Base-by-base conservation (phyloP, 2,888 invertebrate genomes). In the Ectemnius continuus region DNA sequence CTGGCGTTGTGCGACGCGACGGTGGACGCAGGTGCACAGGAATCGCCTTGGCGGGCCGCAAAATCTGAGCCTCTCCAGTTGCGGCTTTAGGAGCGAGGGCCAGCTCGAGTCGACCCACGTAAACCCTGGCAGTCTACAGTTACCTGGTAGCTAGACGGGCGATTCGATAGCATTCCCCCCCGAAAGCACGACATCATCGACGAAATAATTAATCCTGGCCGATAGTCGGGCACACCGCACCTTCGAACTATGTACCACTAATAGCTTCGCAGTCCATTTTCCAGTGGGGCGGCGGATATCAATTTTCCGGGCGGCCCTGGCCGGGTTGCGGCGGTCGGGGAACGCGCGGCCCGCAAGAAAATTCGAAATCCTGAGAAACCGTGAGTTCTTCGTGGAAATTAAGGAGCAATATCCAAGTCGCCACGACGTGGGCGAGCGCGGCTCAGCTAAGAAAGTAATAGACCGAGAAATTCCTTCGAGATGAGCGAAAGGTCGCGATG, bases 11-110 rank as follows among this genome's bases (percentile, higher is more conserved):
- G 11, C 28, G 8, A 46, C 45, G 11, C 28, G 8, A 46, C 45
- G 26, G 48, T 26, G 77, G 78, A 77, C 84, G 78, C 84, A 84
- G 84, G 84, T 84, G 84, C 72, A 16, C 73, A 75, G 64, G 76
- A 84, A 82, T 80, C 76, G 73, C 73, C 62, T 66, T 48, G 60
- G 59, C 70, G 58, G 64, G 59, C 67, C 73, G 77, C 76, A 79
- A 82, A 84, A 84, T 83, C 84, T 74, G 76, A 76, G 71, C 69
- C 70, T 78, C 73, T 73, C 64, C 58, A 59, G 46, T 36, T 36
- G 52, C 69, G 71, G 73, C 78, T 81, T 82, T 80, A 76, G 73
- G 72, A 76, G 64, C 70, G 72, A 36, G 36, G 36, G 11, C 36
- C 36, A 11, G 70, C 76, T 70, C 75, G 77, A 74, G 62, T 70